Evolutionary conservation across 1,140 invertebrate species (phyloP), one percentile per base, ranked within the genome.

Genomic region (Adoxophyes honmai): DNA sequence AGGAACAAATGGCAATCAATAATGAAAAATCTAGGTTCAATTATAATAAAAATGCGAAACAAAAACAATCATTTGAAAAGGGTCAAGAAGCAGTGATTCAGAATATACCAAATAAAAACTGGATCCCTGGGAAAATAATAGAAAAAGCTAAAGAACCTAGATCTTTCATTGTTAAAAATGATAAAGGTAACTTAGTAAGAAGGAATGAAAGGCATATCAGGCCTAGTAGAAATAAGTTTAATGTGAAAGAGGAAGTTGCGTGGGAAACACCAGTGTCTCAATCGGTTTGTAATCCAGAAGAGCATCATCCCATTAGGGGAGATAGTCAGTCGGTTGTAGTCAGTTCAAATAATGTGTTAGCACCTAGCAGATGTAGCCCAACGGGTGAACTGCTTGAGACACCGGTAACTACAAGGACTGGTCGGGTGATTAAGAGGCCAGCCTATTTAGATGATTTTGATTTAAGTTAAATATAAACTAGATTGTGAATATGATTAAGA

Each of bases 81-180:
- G 11, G 36, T 2, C n/a, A 38, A 13, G 11, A 38, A 13, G 36
- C 13, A 15, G 13, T 38, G 11, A 14, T 38, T 38, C 36, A 38
- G 13, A 14, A 13, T 38, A 11, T 38, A 4, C 1, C 11, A 38
- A 13, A 11, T 2, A 38, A 14, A 4, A 13, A 1, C 13, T 38
- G 36, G 36, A 13, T 7, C 7, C 9, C 36, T 1, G 36, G 11
- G 11, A 38, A 38, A 38, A 14, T 38, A 38, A 11, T 38, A 10
- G 11, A 13, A 13, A 38, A 38, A 38, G 36, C 36, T 6, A 38
- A 10, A 13, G 36, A 11, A 13, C 36, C 36, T 38, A n/a, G 36
- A 38, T 38, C 36, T 7, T 38, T 38, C 11, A 38, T 38, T n/a
- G 11, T 38, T 38, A 38, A 38, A 38, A 38, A 38, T 38, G 36